Conservation (phyloP, 30 jellyfish, hydroid and myxozoan genomes). For the Catostylus mosaicus region DNA sequence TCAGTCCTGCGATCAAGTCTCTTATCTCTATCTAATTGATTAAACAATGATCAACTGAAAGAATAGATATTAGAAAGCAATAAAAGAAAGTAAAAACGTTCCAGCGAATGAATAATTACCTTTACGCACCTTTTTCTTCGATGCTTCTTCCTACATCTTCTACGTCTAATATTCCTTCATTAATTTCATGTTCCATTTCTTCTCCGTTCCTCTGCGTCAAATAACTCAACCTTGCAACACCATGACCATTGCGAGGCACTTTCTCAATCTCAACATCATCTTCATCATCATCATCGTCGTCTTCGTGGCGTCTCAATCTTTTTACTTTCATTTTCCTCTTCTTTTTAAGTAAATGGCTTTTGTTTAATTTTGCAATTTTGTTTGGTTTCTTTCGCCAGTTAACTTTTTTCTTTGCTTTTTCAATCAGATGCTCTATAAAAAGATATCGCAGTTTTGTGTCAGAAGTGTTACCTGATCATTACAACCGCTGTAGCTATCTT, state of each 20-base stretch:
- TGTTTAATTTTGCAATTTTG: background rate
- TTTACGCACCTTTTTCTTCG: slow-evolving; percentile 63
- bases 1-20: too few species aligned
- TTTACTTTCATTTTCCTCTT: background rate
- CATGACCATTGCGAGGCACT: slow-evolving; percentile 83
- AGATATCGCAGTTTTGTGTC: too few species aligned
- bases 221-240: slow-evolving; percentile 86
- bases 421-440: slow-evolving; percentile 40
- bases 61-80: too few species aligned
- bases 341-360: background rate
- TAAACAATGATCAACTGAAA: too few species aligned
- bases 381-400: slow-evolving; percentile 15
- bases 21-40: too few species aligned
- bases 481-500: too few species aligned
- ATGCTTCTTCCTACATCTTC: slow-evolving; percentile 90
- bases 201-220: slow-evolving; percentile 87
- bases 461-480: too few species aligned
- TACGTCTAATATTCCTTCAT: slow-evolving; percentile 66
- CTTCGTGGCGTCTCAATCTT: slow-evolving; percentile 25
- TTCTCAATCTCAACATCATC: slow-evolving; percentile 55
- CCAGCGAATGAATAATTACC: too few species aligned
- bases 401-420: slow-evolving; percentile 21
- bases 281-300: slow-evolving; percentile 65
- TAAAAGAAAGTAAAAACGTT: too few species aligned
- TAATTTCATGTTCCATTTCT: slow-evolving; percentile 75